Base-by-base conservation (phyloP, 2,797 vertebrate species). In the Hypotaenidia philippensis region DNA sequence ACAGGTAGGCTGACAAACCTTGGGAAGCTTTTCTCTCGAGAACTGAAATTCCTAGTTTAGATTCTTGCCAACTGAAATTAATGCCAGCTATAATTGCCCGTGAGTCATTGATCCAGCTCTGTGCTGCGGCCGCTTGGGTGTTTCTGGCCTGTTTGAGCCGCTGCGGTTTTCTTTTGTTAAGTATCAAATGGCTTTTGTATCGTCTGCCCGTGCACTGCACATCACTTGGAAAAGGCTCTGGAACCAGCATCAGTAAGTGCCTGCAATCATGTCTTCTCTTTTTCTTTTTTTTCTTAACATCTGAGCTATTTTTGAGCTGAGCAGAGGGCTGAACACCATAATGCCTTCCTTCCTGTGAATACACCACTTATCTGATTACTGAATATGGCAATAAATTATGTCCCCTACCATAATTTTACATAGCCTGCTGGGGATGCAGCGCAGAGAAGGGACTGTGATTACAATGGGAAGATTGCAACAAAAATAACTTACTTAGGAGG, bases 301-400 rank as follows among this genome's bases (percentile, higher is more conserved):
- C 57, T 49, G 70, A 95, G 88, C 59, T 96, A 95, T 95, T 97
- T 96, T 93, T 86, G 85, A 86, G 57, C 76, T 69, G 68, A 94
- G 82, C 49, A 70, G 87, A 89, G 72, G 57, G 69, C 38, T 88
- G 85, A 88, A 93, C 83, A 65, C 83, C 74, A 20, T 89, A 75
- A 89, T 70, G 40, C 49, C 64, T 96, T 91, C 61, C 94, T 94
- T 87, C 93, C 94, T 90, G 80, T 89, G 88, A 95, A 94, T 84
- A 88, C 34, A 52, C 63, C 63, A 93, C 91, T 96, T 91, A 90
- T 56, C 85, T 96, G 95, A 95, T 95, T 95, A 97, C 83, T 72
- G 66, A 95, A 86, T 89, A 88, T 87, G 84, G 86, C 52, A 59
- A 92, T 79, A 89, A 90, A 95, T 94, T 84, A 84, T 90, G 72